Percentiles rank a stretch among this genome's conserved stretches.
These are phyloP conservation scores for Puma concolor DNA, from an alignment of 2,113 vertebrate genomes.

Conservation along the genomic window DNA sequence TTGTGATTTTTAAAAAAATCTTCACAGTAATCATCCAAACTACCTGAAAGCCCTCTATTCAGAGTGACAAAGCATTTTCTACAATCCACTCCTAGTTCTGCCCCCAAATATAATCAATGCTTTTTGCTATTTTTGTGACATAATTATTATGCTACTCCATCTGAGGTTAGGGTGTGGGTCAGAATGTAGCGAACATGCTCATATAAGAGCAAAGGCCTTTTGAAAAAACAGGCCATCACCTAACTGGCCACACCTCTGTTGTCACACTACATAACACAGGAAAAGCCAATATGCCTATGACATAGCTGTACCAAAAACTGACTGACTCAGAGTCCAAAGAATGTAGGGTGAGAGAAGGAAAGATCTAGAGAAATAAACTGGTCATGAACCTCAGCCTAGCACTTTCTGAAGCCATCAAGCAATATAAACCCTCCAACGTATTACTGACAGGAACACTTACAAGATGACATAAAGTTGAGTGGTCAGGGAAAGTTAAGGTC, in stretches of 20 bases:
- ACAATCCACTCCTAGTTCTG: neutral
- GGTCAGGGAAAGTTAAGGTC: neutral
- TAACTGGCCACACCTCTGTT: constrained; percentile 8
- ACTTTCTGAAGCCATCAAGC: neutral
- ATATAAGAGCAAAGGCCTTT: neutral
- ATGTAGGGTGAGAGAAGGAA: neutral
- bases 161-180: neutral
- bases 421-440: neutral
- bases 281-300: neutral
- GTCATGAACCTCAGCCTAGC: neutral
- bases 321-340: neutral
- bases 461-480: neutral
- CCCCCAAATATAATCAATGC: neutral
- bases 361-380: neutral
- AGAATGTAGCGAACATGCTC: neutral
- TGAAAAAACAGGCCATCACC: neutral
- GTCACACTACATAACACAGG: neutral
- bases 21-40: neutral
- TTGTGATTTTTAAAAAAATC: neutral
- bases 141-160: neutral
- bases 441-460: neutral
- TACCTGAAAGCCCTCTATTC: neutral
- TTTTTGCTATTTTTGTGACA: neutral
- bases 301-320: neutral
- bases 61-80: neutral